Conservation (phyloP, 2,888 invertebrate genomes). For the Scaptomyza caliginosa region DNA sequence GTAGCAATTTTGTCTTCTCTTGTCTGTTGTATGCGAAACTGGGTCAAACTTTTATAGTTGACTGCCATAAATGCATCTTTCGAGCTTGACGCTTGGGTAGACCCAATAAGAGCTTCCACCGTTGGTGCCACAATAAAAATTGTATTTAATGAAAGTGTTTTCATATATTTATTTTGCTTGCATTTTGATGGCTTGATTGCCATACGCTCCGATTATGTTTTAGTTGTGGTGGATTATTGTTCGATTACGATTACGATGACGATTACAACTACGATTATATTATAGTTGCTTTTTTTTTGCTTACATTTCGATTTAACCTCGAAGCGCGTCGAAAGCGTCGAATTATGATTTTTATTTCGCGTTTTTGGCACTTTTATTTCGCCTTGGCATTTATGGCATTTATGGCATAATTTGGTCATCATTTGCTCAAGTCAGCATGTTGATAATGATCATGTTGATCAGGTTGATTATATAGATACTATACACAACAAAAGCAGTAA, state of each 20-base stretch:
- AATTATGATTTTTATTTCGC: conserved; percentile 15
- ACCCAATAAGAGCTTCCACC: neutral
- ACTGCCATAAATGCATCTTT: conserved; percentile 63
- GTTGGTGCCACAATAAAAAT: conserved; percentile 73
- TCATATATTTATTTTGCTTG: conserved; percentile 27
- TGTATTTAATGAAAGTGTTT: conserved; percentile 78
- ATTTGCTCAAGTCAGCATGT: conserved; percentile 28
- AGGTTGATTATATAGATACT: conserved; percentile 18
- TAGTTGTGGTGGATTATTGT: conserved; percentile 40
- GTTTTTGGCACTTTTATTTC: conserved; percentile 46
- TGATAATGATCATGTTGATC: conserved; percentile 31
- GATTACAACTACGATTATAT: conserved; percentile 41
- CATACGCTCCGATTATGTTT: conserved; percentile 65
- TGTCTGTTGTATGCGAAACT: conserved; percentile 48
- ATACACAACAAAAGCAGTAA: neutral
- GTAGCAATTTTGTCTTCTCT: conserved; percentile 69
- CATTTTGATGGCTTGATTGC: conserved; percentile 74
- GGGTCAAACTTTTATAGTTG: conserved; percentile 76
- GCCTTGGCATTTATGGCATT: conserved; percentile 78
- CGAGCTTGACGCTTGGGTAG: conserved; percentile 4
- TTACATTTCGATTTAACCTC: conserved; percentile 26
- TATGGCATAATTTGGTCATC: conserved; percentile 69
- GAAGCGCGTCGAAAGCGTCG: conserved; percentile 54
- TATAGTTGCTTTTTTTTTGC: conserved; percentile 4
- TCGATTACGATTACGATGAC: conserved; percentile 38